Base-by-base conservation (phyloP, 2,113 vertebrate species). In the Penelope pileata region DNA sequence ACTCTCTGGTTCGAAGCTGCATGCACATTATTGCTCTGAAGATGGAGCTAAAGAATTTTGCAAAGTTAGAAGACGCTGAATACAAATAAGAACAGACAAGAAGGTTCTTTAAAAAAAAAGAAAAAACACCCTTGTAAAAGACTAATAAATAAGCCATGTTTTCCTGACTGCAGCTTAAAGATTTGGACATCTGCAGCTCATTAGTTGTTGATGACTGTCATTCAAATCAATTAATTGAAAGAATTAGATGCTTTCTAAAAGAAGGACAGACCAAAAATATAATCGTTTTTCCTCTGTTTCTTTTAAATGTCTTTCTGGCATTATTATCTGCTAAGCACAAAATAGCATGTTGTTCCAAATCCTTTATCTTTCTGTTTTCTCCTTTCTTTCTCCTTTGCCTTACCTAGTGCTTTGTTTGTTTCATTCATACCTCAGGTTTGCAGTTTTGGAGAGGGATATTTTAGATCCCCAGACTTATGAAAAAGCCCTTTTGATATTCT, bases 21-120 rank as follows among this genome's bases (percentile, higher is more conserved):
- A 83, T 48, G 51, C 36, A 75, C 22, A 7, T 68, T 74, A 84
- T 26, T 93, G 91, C 94, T 97, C 98, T 97, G 96, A 97, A 97
- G 97, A 97, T 97, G 98, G 98, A 97, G 97, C 97, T 96, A 97
- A 97, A 98, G 97, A 87, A 91, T 93, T 96, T 97, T 96, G 95
- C 47, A 94, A 94, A 95, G 83, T 88, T 89, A 80, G 66, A 85
- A 88, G 43, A 51, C 83, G 30, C 42, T 83, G 70, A 48, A 54
- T 34, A 83, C 12, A 86, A 91, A 93, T 40, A 48, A 86, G 74
- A 75, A 27, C 22, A 89, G 68, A 91, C 48, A 68, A 82, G 86
- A 83, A 79, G 56, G 62, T 63, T 89, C 63, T 13, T 7, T 26
- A 59, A 16, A 53, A 21, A 56, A 54, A 56, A n/a, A 56, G 21